These are phyloP conservation scores for Heteromurus nitidus DNA, from an alignment of 2,888 invertebrate genomes.

Conservation along the genomic window DNA sequence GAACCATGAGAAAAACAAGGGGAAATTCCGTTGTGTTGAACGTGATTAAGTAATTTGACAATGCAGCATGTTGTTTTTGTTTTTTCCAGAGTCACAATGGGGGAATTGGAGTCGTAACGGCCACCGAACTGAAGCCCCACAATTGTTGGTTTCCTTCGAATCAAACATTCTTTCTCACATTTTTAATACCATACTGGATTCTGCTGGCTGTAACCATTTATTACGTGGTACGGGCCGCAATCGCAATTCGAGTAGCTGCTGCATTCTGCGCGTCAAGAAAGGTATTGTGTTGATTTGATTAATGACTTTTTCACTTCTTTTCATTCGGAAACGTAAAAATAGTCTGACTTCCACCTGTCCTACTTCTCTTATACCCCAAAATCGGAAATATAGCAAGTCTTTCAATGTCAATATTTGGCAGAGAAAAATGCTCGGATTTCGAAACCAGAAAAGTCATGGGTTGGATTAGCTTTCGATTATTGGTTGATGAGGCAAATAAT, in stretches of 20 bases:
- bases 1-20: too few species aligned
- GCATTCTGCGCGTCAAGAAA: constrained; percentile 71
- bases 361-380: too few species aligned
- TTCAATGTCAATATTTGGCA: too few species aligned
- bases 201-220: constrained; percentile 71
- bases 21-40: too few species aligned
- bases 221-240: constrained; percentile 70
- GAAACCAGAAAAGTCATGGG: too few species aligned
- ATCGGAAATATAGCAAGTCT: too few species aligned
- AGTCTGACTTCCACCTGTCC: neutral
- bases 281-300: constrained; percentile 42
- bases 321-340: neutral
- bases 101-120: constrained; percentile 69
- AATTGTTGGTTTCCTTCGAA: constrained; percentile 73
- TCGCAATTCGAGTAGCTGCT: constrained; percentile 72
- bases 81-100: constrained; percentile 67
- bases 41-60: too few species aligned
- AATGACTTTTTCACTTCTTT: neutral
- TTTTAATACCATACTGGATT: constrained; percentile 72
- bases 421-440: too few species aligned
- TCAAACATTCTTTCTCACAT: constrained; percentile 70
- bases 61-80: too few species aligned
- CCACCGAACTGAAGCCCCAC: constrained; percentile 68
- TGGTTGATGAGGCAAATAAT: too few species aligned
- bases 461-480: too few species aligned